phyloP scores from a whole-genome alignment of 2,113 vertebrate genomes.

The Lophochroa leadbeateri region DNA sequence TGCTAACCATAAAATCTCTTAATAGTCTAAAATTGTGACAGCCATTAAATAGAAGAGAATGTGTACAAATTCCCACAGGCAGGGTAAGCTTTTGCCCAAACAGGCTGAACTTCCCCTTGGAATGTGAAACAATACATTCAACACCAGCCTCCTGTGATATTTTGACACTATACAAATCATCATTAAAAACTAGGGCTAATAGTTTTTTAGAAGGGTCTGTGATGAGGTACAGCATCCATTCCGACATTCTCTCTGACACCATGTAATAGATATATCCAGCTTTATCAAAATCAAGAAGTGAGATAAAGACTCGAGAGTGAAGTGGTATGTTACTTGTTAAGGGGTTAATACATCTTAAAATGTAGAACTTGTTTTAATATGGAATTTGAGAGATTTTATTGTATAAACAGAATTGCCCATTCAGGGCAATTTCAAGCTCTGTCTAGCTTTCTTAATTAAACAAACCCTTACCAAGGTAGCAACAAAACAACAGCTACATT shows the following conservation, averaged over 20 bases:
- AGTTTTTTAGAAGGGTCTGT: not conserved
- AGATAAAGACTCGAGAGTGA: not conserved
- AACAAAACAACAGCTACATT: not conserved
- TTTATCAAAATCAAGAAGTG: not conserved
- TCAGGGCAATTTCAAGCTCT: not conserved
- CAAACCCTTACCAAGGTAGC: not conserved
- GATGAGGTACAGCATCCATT: not conserved
- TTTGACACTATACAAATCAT: not conserved
- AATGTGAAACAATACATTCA: not conserved
- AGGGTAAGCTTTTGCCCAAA: not conserved
- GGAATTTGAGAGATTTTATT: not conserved
- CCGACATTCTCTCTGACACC: not conserved
- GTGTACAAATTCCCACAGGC: not conserved
- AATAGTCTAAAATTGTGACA: not conserved
- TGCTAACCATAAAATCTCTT: not conserved
- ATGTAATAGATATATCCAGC: not conserved
- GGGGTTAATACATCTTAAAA: not conserved
- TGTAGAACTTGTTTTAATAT: not conserved
- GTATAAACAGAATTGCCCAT: not conserved
- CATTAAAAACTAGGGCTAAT: not conserved
- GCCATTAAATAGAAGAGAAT: not conserved
- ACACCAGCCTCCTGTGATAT: not conserved
- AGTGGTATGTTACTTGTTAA: not conserved
- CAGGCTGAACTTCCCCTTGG: not conserved
- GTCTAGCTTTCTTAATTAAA: not conserved